Evolutionary conservation across 2,888 invertebrate species (phyloP), one percentile per base, ranked within the genome.

Genomic region (Dicranocentrus wangi): DNA sequence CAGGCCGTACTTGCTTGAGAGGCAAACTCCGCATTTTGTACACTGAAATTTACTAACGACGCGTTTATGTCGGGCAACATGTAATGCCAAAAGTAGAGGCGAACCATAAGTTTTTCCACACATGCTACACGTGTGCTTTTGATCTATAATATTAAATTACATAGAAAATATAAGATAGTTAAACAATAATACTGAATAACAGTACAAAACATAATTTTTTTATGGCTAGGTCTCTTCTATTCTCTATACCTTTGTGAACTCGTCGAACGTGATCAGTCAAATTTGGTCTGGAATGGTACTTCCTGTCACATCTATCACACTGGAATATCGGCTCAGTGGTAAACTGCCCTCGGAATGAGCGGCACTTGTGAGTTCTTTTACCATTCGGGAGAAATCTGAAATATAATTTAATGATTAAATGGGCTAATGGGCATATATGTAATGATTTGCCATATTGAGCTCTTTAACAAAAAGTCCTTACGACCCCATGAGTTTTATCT

Each of bases 221-320:
- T 61, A 10, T 28, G 17, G 7, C n/a, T 32, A 32, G n/a, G n/a
- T n/a, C n/a, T n/a, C n/a, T 32, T 32, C 32, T 32, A 32, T 10
- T 32, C 10, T 32, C 5, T 32, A 32, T 66, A 77, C 77, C 77
- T 61, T 77, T 68, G 23, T 77, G 77, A 8, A 1, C 10, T 25
- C 77, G 68, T 21, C 77, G 32, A 25, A 77, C 69, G 32, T 77
- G 77, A 21, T 77, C 77, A 2, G 66, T 68, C 15, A 77, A 58
- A 60, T 68, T 77, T 10, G 42, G 2, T 47, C 77, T 15, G 1
- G 68, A 25, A 28, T 68, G 42, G 32, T 77, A 81, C 2, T 27
- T 43, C 25, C 55, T 81, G n/a, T 66, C 60, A 17, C 81, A 81
- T 19, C 63, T 21, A 10, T 81, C 81, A 51, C 81, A 81, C 19